Evolutionary conservation across 2,113 vertebrate species (phyloP).

Genomic region (Hystrix cristata): DNA sequence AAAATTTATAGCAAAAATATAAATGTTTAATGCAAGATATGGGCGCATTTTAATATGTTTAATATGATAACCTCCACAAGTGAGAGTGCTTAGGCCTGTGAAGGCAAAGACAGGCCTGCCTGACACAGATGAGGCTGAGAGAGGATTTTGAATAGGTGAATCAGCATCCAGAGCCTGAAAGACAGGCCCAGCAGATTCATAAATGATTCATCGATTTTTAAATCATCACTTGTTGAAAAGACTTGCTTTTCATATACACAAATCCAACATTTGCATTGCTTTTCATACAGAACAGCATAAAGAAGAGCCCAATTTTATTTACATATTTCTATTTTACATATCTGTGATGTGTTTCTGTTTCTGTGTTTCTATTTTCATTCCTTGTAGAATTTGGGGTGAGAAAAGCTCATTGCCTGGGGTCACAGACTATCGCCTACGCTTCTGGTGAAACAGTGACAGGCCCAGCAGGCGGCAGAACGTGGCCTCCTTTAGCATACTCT

Average conservation of each 20-base stretch:
- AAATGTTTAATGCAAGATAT: slow-evolving; percentile 71
- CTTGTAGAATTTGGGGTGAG: slow-evolving; percentile 35
- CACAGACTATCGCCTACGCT: not conserved
- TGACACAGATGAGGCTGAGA: slow-evolving; percentile 47
- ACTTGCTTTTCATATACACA: slow-evolving; percentile 57
- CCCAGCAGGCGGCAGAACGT: not conserved
- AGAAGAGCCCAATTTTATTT: slow-evolving; percentile 60
- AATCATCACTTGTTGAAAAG: slow-evolving; percentile 71
- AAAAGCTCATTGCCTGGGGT: not conserved
- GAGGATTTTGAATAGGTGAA: slow-evolving; percentile 59
- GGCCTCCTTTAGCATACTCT: not conserved
- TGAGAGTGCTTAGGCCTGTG: slow-evolving; percentile 46
- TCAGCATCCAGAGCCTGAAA: slow-evolving; percentile 75
- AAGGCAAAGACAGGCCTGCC: slow-evolving; percentile 69
- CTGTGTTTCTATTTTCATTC: slow-evolving; percentile 38
- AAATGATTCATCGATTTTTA: slow-evolving; percentile 82
- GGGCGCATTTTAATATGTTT: slow-evolving; percentile 69
- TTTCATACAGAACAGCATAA: slow-evolving; percentile 28
- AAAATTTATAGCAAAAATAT: slow-evolving; percentile 75
- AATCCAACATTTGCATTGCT: slow-evolving; percentile 27
- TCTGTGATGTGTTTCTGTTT: slow-evolving; percentile 26
- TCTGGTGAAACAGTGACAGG: not conserved
- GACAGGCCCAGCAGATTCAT: slow-evolving; percentile 58
- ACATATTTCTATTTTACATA: slow-evolving; percentile 33
- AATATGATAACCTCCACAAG: slow-evolving; percentile 64